Evolutionary conservation across 1,140 invertebrate species (phyloP), one percentile per base, ranked within the genome.

Genomic region (Glossosoma conforme): DNA sequence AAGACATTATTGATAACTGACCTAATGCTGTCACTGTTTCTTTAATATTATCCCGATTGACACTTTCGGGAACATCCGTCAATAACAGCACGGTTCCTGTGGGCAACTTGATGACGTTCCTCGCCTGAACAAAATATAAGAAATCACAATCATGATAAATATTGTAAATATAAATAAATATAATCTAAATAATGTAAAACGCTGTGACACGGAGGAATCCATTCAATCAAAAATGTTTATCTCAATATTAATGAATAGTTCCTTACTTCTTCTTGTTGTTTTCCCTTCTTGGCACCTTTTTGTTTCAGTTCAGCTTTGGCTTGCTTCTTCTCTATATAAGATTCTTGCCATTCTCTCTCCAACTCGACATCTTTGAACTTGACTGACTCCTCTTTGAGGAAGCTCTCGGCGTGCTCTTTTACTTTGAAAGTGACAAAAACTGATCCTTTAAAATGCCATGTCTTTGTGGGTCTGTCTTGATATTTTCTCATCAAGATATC

Each of bases 401-500:
- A 78, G 52, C 75, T 77, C 44, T 66, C 61, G 9, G 69, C 69
- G 63, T 81, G 77, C 42, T 92, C 89, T 41, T 82, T 72, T 20
- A 79, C 86, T 59, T 82, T 78, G 62, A 94, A 97, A 2, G 87
- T 85, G 15, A 86, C 79, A 74, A 94, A 94, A 40, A 93, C 81
- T 5, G 93, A 96, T 32, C 93, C 93, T 74, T 97, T 91, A 62
- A 93, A 93, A 24, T 77, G 68, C 38, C 76, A 72, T 28, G 77
- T 76, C 60, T 87, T 86, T 5, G 72, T 74, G 4, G 77, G 69
- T 51, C 79, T 81, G 58, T 87, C 83, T 25, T 70, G 67, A 56
- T 85, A 89, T 46, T 78, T 79, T 55, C 88, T 79, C 80, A 89
- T 86, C 60, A 81, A 70, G 28, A 96, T 74, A 63, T 87, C 87